Evolutionary conservation across 2,797 vertebrate genomes (phyloP).

Genomic region (Carapus acus): DNA sequence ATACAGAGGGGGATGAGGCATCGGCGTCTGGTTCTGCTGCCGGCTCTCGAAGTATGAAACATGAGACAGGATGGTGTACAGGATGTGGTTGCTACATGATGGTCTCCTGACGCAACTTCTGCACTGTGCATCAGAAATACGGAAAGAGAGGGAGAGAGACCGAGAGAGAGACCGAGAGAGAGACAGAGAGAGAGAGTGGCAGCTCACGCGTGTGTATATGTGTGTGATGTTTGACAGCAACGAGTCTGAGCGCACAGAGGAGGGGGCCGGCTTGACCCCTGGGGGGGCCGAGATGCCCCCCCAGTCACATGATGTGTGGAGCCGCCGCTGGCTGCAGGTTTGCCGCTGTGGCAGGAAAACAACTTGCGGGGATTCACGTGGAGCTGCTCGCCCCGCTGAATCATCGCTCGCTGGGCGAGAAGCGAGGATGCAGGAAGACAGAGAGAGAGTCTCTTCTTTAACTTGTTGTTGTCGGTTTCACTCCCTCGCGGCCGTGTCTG

Average conservation of each 20-base stretch:
- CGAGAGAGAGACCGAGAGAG: too few species aligned
- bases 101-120: slow-evolving; percentile 41
- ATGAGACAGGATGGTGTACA: slow-evolving; percentile 31
- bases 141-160: too few species aligned
- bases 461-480: too few species aligned
- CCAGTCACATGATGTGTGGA: slow-evolving; percentile 43
- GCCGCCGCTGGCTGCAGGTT: slow-evolving; percentile 28
- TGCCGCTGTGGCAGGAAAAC: slow-evolving; percentile 31
- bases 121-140: slow-evolving; percentile 7
- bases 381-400: slow-evolving; percentile 29
- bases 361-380: slow-evolving; percentile 30
- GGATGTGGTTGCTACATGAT: slow-evolving; percentile 40
- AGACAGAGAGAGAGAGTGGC: slow-evolving; percentile 4
- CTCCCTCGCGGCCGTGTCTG: too few species aligned
- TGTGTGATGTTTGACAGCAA: too few species aligned
- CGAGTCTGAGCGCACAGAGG: too few species aligned
- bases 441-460: not conserved
- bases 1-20: too few species aligned
- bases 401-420: slow-evolving; percentile 5
- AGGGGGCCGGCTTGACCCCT: too few species aligned
- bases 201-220: not conserved
- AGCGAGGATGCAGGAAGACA: slow-evolving; percentile 7
- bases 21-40: too few species aligned
- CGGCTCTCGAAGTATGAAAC: slow-evolving; percentile 14
- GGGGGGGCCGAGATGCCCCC: too few species aligned